Conservation (phyloP, 92 coral and sea anemone genomes). For the Blastomussa wellsi region DNA sequence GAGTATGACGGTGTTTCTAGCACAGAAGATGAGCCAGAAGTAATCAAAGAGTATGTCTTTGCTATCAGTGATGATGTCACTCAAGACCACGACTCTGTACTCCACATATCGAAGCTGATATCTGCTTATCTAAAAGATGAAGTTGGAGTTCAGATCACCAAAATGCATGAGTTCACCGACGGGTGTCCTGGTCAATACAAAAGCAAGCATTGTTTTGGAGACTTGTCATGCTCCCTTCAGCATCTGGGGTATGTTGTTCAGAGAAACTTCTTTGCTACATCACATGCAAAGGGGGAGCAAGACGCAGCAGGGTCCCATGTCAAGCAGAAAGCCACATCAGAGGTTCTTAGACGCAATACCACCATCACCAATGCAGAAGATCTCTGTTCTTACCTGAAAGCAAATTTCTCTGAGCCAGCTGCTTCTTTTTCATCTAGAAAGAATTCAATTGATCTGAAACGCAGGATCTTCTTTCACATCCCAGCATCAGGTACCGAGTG, state of each 20-base stretch:
- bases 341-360: too few species aligned
- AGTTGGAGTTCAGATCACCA: background rate
- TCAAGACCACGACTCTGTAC: constrained; percentile 51
- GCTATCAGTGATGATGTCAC: constrained; percentile 53
- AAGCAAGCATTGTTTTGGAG: constrained; percentile 54
- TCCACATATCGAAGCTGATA: constrained; percentile 48
- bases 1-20: constrained; percentile 48
- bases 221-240: constrained; percentile 59
- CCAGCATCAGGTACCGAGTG: too few species aligned
- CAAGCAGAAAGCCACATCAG: too few species aligned
- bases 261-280: constrained; percentile 51
- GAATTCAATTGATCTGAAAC: too few species aligned
- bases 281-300: too few species aligned
- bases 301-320: too few species aligned
- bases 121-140: constrained; percentile 30
- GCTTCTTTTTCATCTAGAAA: too few species aligned
- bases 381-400: too few species aligned
- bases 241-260: constrained; percentile 50
- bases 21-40: constrained; percentile 47
- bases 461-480: too few species aligned
- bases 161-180: constrained; percentile 65
- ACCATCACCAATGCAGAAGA: too few species aligned
- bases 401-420: too few species aligned
- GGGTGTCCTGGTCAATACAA: constrained; percentile 71
- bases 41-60: constrained; percentile 57